Evolutionary conservation across 2,888 invertebrate species (phyloP), one percentile per base, ranked within the genome.

Genomic region (Pterobdella sp.): DNA sequence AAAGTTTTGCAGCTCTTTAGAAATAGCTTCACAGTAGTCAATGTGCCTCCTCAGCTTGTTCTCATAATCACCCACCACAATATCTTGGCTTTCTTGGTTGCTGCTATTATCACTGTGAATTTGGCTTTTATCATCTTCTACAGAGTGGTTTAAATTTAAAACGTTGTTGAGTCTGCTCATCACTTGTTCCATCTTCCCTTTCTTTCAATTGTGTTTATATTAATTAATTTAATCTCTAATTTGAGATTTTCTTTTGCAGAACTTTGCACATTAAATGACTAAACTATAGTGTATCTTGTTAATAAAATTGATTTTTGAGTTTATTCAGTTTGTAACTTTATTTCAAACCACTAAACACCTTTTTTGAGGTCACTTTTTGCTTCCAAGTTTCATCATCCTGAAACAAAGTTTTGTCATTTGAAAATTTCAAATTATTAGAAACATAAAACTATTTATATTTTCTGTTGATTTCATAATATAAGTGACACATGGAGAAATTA

Each of bases 381-480:
- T 56, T 56, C 60, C 60, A 56, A 3, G 3, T 22, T 56, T 56
- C 60, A 14, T 56, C 60, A n/a, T 56, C 60, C 60, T 56, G 60
- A 26, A n/a, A n/a, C n/a, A n/a, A n/a, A n/a, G n/a, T n/a, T n/a
- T n/a, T n/a, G n/a, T n/a, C n/a, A n/a, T n/a, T n/a, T n/a, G n/a
- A n/a, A n/a, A n/a, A n/a, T n/a, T n/a, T n/a, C n/a, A n/a, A n/a
- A n/a, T n/a, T n/a, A n/a, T n/a, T n/a, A n/a, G n/a, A n/a, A n/a
- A n/a, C n/a, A n/a, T n/a, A n/a, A n/a, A n/a, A n/a, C n/a, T n/a
- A n/a, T n/a, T n/a, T n/a, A n/a, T n/a, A n/a, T n/a, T n/a, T n/a
- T n/a, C n/a, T n/a, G n/a, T n/a, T n/a, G n/a, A n/a, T n/a, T n/a
- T n/a, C n/a, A n/a, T n/a, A n/a, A n/a, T n/a, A n/a, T n/a, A n/a